Base-by-base conservation (phyloP, 1,140 invertebrate species). In the Goniozus legneri region DNA sequence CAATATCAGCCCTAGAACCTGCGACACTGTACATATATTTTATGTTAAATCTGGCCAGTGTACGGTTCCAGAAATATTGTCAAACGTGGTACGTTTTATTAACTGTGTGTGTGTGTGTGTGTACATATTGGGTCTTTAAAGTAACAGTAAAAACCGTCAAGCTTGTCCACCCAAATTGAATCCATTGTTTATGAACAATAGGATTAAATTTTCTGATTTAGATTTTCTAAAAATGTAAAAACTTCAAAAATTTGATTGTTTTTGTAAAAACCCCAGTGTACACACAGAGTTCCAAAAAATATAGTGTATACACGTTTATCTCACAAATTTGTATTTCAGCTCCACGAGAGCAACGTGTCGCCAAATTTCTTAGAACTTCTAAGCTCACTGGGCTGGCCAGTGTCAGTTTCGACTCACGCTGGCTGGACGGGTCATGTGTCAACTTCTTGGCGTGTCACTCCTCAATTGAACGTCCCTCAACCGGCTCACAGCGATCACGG, bases 1-100 rank as follows among this genome's bases (percentile, higher is more conserved):
- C 73, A 80, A 80, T 31, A 86, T 89, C 48, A 91, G 92, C 58
- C 82, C 86, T 20, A 79, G 93, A 52, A 93, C 90, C 4, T 86
- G 86, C 60, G 92, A 97, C 65, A 98, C 95, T 0, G 92, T 91
- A 51, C 92, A 97, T 69, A 81, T 98, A 49, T 97, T 97, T 77
- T 98, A 97, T 70, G 92, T 95, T 0, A 86, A 88, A 68, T 82
- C 88, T 33, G 89, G 90, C 1, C 94, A 97, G 73, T 83, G 80
- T 48, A 73, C 71, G 38, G 76, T 85, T 1, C 69, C 82, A 35
- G 88, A 95, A 50, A 95, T 98, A 50, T 77, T 98, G 10, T 77
- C 78, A 13, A 97, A 97, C 79, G 85, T 84, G 64, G 81, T 90
- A 80, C 68, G 79, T 75, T n/a, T 44, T 27, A 27, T 10, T 27